Evolutionary conservation across 1,140 invertebrate genomes (phyloP).

Genomic region (Drosophila nannoptera): DNA sequence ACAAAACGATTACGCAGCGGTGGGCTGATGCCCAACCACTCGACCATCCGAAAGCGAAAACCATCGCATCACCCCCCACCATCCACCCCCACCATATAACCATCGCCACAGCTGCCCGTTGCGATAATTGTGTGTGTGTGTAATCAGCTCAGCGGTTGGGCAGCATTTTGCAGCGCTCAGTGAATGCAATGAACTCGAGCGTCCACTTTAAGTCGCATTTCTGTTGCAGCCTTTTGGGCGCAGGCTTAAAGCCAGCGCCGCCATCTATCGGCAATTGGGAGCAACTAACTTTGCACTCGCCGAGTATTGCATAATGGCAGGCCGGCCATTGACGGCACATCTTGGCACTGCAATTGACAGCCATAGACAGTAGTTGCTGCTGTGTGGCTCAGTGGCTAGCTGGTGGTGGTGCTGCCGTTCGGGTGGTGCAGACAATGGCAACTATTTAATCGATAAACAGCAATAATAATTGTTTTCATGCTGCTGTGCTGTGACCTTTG

Average conservation of each 20-base stretch:
- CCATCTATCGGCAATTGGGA: background rate
- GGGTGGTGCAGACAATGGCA: constrained; percentile 37
- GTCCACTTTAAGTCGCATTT: constrained; percentile 12
- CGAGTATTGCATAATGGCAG: constrained; percentile 50
- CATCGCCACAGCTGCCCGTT: constrained; percentile 5
- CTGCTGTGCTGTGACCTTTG: constrained; percentile 32
- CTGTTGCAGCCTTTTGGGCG: constrained; percentile 50
- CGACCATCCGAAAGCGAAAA: background rate
- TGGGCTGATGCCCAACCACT: constrained; percentile 25
- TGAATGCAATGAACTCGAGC: constrained; percentile 35
- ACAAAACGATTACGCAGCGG: constrained; percentile 73
- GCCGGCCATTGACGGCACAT: background rate
- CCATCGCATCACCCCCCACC: constrained; percentile 14
- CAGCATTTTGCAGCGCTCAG: too few species aligned
- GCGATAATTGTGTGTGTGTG: constrained; percentile 35
- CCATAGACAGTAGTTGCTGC: constrained; percentile 9
- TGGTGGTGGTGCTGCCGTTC: background rate
- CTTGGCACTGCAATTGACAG: constrained; percentile 48
- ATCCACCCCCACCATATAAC: constrained; percentile 1
- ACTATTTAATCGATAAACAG: constrained; percentile 47
- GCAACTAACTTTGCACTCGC: constrained; percentile 31
- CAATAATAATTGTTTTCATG: constrained; percentile 28
- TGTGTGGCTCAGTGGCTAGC: background rate
- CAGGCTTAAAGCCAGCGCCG: constrained; percentile 13
- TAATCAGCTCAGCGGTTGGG: constrained; percentile 29